Base-by-base conservation (phyloP, 2,113 vertebrate genomes). In the Orthonyx spaldingii region DNA sequence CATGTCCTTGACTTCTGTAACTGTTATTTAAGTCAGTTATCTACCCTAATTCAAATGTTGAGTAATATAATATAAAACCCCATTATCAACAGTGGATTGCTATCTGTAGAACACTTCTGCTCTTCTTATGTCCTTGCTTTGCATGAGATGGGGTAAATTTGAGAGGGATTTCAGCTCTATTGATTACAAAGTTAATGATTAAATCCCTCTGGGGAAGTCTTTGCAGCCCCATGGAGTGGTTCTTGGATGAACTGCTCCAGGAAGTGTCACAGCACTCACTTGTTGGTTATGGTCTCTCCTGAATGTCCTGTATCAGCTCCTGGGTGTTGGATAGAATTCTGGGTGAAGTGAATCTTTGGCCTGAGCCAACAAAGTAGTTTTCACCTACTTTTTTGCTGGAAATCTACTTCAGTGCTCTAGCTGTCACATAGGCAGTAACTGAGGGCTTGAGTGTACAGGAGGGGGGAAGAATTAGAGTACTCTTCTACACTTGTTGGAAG, bases 1-100 rank as follows among this genome's bases (percentile, higher is more conserved):
- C 41, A 16, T 22, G 60, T 56, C 85, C 59, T 91, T 88, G 90
- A 56, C 57, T 82, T 82, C 44, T 95, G 84, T 71, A 56, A 89
- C 78, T 85, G 57, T 93, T 56, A 63, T 83, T 85, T 88, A 69
- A 49, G 44, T 87, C 4, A 0, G 21, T 79, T 90, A 93, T 83
- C 78, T 79, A 41, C 46, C 20, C 68, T 79, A 56, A 87, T 52
- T 85, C 44, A 76, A 91, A 33, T 44, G 37, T 6, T 91, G 65
- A 60, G 53, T 44, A 87, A 64, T 32, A 11, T 21, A 49, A 72
- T 57, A 47, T 14, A 37, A 41, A 88, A 53, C 37, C 23, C 15
- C 46, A 13, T 26, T 77, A 33, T 28, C 35, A 59, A 6, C 50
- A 63, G 39, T 42, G 26, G 33, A 28, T 92, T 92, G 35, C 22